Conservation (phyloP, 2,797 vertebrate species). For the Phoeniculus purpureus region DNA sequence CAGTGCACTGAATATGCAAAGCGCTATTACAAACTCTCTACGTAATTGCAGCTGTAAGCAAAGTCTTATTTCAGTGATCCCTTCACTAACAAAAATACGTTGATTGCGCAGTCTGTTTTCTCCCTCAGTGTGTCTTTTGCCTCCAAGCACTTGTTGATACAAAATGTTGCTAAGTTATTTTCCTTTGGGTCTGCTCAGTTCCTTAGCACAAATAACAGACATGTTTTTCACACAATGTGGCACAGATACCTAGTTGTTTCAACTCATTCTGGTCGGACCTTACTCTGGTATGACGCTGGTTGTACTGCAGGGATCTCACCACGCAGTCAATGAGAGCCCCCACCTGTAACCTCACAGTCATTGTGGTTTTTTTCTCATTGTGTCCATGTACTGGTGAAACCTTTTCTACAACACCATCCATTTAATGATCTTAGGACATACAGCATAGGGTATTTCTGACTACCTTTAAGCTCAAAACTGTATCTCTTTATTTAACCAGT, state of each 20-base stretch:
- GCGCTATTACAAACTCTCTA: not conserved
- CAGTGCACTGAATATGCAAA: slow-evolving; percentile 36
- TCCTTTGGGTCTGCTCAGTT: not conserved
- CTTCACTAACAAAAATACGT: not conserved
- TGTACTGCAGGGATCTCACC: not conserved
- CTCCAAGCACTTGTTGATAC: not conserved
- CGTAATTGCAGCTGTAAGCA: slow-evolving; percentile 1
- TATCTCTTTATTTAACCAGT: not conserved
- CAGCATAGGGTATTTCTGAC: not conserved
- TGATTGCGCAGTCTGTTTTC: not conserved
- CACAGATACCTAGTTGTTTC: not conserved
- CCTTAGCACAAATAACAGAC: not conserved
- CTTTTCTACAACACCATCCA: not conserved
- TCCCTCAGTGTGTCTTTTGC: not conserved
- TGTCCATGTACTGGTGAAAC: not conserved
- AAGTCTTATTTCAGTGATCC: slow-evolving; percentile 31
- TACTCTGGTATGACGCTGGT: not conserved
- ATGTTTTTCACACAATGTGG: not conserved
- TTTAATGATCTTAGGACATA: not conserved
- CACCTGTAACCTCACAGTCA: not conserved
- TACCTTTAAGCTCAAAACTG: not conserved
- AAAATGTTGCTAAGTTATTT: not conserved
- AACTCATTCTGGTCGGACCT: not conserved
- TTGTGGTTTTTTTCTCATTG: not conserved
- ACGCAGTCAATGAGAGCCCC: not conserved